Conservation (phyloP, 1,140 invertebrate species). For the Ips nitidus region DNA sequence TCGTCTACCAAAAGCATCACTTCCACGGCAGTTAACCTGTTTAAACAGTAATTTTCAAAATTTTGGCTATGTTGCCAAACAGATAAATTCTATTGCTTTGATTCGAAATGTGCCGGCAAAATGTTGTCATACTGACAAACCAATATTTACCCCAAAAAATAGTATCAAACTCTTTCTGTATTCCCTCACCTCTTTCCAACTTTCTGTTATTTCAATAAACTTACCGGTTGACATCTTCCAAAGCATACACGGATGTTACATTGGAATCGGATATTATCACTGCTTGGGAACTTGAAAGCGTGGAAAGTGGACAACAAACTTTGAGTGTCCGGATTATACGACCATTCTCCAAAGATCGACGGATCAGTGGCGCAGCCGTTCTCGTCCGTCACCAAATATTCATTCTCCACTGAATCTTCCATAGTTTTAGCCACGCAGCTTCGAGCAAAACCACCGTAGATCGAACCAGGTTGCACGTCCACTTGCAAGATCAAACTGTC, state of each 20-base stretch:
- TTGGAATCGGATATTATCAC: constrained; percentile 93
- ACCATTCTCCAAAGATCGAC: constrained; percentile 91
- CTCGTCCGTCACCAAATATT: constrained; percentile 90
- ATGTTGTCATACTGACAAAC: no score
- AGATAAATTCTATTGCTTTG: no score
- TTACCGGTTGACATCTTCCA: constrained; percentile 90
- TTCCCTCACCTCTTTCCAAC: neutral
- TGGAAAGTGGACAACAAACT: constrained; percentile 85
- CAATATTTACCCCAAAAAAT: no score
- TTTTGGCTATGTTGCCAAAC: no score
- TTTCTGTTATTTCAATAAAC: constrained; percentile 36
- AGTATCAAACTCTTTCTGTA: no score
- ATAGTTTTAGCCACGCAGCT: constrained; percentile 92
- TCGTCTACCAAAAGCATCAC: constrained; percentile 83
- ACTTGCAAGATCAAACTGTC: constrained; percentile 89
- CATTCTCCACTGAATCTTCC: constrained; percentile 85
- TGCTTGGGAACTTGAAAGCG: constrained; percentile 94
- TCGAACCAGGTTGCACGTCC: constrained; percentile 89
- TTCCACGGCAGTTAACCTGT: constrained; percentile 87
- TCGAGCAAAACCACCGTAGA: constrained; percentile 91
- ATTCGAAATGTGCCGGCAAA: no score
- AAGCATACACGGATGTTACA: constrained; percentile 95
- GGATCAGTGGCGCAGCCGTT: constrained; percentile 92
- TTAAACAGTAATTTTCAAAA: constrained; percentile 12
- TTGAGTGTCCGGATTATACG: constrained; percentile 80